These are phyloP conservation scores for Sebastolobus altivelis DNA, from an alignment of 2,797 vertebrate genomes.

Conservation along the genomic window DNA sequence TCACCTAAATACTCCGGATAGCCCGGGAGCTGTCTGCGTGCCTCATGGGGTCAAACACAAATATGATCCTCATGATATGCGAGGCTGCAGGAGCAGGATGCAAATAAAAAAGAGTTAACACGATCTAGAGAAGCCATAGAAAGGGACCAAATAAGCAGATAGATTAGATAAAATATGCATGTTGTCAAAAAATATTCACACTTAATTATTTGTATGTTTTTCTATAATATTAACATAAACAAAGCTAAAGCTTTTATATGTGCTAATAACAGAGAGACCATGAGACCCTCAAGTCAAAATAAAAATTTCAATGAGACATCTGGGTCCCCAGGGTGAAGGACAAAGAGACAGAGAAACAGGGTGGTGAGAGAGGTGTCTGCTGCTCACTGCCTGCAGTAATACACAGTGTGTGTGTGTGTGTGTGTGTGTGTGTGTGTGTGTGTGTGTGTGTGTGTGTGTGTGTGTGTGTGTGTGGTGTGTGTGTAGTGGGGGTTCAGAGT, in stretches of 20 bases:
- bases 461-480: constrained; percentile 37
- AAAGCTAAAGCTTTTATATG: neutral
- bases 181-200: neutral
- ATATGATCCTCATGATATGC: neutral
- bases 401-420: constrained; percentile 27
- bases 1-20: constrained; percentile 36
- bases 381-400: constrained; percentile 64
- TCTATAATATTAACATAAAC: neutral
- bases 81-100: neutral
- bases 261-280: neutral
- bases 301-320: neutral
- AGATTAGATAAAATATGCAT: neutral
- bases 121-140: neutral
- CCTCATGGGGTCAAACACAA: neutral
- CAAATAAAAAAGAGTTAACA: too few species aligned
- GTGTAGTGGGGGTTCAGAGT: constrained; percentile 72
- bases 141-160: neutral
- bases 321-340: constrained; percentile 4
- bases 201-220: neutral
- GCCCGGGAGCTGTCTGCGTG: neutral
- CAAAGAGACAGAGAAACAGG: constrained; percentile 18
- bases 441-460: constrained; percentile 36
- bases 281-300: neutral
- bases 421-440: constrained; percentile 39
- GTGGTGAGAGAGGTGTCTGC: constrained; percentile 62